Percentiles rank a stretch among this genome's conserved stretches.
phyloP scores from a whole-genome alignment of 2,888 invertebrate genomes.

The Tetragonula carbonaria region DNA sequence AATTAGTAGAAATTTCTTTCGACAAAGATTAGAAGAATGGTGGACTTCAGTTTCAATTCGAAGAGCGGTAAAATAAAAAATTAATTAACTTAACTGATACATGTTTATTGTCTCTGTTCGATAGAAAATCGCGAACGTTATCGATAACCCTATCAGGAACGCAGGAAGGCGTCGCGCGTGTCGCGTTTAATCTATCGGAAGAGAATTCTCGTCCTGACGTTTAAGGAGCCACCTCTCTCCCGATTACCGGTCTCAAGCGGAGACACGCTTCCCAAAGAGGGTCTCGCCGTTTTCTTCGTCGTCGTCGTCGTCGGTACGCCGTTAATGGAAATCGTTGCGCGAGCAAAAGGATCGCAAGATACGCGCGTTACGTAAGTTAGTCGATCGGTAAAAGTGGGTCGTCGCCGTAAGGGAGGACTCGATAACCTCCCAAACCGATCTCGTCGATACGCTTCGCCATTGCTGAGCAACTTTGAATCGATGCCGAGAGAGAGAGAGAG shows the following conservation, averaged over 20 bases:
- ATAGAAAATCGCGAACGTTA: background rate
- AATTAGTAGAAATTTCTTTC: too few species aligned
- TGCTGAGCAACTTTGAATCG: background rate
- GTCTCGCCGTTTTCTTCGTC: constrained; percentile 59
- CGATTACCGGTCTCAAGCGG: constrained; percentile 32
- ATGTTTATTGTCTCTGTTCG: too few species aligned
- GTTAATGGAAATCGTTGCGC: constrained; percentile 61
- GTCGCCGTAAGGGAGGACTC: constrained; percentile 54
- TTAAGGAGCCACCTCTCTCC: constrained; percentile 13
- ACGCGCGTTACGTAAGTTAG: constrained; percentile 58
- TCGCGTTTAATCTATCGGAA: constrained; percentile 14
- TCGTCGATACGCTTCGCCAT: constrained; percentile 9
- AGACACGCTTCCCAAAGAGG: constrained; percentile 48
- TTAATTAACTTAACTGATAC: too few species aligned
- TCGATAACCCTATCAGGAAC: background rate
- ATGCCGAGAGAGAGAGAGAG: background rate
- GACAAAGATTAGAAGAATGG: too few species aligned
- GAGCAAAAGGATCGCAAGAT: constrained; percentile 39
- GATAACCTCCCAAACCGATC: constrained; percentile 36
- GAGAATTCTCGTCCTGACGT: constrained; percentile 27
- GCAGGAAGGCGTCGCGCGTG: background rate
- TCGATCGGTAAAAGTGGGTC: constrained; percentile 74
- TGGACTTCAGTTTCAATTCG: too few species aligned
- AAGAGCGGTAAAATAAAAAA: too few species aligned
- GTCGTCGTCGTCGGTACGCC: constrained; percentile 36